Evolutionary conservation across 1,140 invertebrate species (phyloP).

Genomic region (Spodoptera litura): DNA sequence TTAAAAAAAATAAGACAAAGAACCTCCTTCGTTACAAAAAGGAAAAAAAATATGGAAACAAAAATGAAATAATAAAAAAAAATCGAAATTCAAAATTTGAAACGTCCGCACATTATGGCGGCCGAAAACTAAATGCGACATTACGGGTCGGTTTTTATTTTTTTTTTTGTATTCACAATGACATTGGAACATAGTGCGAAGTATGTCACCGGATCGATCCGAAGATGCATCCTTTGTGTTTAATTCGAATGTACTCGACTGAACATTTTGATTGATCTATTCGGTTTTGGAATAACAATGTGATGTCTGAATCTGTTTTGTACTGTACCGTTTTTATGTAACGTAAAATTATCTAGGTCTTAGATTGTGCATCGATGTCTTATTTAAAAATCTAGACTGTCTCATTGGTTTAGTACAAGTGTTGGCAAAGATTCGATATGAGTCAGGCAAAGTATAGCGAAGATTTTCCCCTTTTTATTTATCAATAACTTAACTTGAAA

Average conservation of each 20-base stretch:
- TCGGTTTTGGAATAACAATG: not conserved
- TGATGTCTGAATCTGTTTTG: not conserved
- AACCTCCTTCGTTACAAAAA: constrained; percentile 46
- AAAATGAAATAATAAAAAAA: not conserved
- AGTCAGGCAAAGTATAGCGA: no score
- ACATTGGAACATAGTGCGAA: constrained; percentile 67
- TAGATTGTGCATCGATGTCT: no score
- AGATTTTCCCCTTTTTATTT: no score
- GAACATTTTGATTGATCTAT: not conserved
- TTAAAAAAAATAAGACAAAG: not conserved
- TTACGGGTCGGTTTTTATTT: constrained; percentile 67
- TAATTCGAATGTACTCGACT: constrained; percentile 14
- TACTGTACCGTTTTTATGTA: not conserved
- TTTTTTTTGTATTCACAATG: constrained; percentile 72
- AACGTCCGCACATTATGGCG: constrained; percentile 61
- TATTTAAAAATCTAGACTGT: no score
- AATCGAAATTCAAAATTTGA: constrained; percentile 21
- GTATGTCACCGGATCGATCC: constrained; percentile 74
- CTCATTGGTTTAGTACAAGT: no score
- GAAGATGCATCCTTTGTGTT: constrained; percentile 72
- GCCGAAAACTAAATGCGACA: constrained; percentile 69
- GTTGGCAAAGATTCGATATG: no score
- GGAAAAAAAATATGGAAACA: constrained; percentile 33
- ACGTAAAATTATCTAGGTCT: no score
- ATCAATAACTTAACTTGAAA: no score